Base-by-base conservation (phyloP, 2,113 vertebrate genomes). In the Agelaius tricolor region DNA sequence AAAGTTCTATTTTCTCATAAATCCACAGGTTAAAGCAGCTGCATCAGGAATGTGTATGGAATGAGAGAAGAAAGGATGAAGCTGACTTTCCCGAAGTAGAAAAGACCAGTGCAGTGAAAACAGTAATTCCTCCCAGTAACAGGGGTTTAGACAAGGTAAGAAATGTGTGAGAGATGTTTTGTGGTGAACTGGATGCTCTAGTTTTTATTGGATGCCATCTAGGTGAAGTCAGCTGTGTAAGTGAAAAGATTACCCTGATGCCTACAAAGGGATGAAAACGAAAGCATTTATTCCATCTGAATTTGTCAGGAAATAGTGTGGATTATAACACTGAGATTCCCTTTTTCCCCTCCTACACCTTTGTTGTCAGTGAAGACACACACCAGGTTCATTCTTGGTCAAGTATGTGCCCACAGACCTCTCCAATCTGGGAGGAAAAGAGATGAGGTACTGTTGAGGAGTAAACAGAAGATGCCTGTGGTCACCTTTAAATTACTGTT, bases 401-500 rank as follows among this genome's bases (percentile, higher is more conserved):
- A 97, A 87, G 80, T 87, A 93, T 87, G 44, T 84, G 82, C 68
- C 77, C 89, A 37, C 73, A 93, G 58, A 83, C 61, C 63, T 69
- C 79, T 87, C 62, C 89, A 87, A 33, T 41, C 62, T 71, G 81
- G 57, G 82, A 23, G 52, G 88, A 95, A 96, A 61, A 93, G 85
- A 95, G 88, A 63, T 57, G 27, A 51, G 63, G 35, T 77, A 27
- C 80, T 91, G 86, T 90, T 95, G 92, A 81, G 68, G 37, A 93
- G 80, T 95, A 96, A 96, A 96, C 82, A 89, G 84, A 83, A 92
- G 55, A 89, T 93, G 85, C 84, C 80, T 97, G 93, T 91, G 92
- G 96, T 96, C 82, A 92, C 78, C 69, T 83, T 90, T 95, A 92
- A 95, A 94, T 94, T 96, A 87, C 85, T 95, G 76, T 96, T 96